Percentiles rank a stretch among this genome's conserved stretches.
Conservation (phyloP, 2,797 vertebrate genomes). For the Diplodus sargus region DNA sequence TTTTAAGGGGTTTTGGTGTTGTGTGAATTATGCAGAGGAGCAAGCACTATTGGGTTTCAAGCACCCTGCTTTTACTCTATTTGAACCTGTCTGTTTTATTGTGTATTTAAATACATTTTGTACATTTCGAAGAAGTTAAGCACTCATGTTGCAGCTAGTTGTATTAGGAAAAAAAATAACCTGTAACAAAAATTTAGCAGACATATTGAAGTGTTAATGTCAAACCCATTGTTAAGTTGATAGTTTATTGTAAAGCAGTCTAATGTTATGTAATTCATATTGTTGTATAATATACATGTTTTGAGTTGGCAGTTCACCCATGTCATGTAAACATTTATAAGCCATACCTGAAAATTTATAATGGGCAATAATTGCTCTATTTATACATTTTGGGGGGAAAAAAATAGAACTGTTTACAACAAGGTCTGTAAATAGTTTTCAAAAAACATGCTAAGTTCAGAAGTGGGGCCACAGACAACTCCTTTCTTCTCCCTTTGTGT, state of each 20-base stretch:
- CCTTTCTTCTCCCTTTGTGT: neutral
- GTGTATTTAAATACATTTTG: neutral
- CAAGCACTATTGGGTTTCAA: constrained; percentile 8
- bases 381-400: neutral
- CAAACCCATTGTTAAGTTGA: too few species aligned
- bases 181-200: neutral
- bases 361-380: neutral
- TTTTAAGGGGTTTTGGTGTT: constrained; percentile 33
- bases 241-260: neutral
- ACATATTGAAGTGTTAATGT: too few species aligned
- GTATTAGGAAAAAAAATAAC: neutral
- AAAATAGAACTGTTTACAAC: neutral
- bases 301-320: neutral
- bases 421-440: neutral
- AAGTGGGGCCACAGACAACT: neutral
- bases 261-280: neutral
- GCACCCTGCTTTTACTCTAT: neutral
- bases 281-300: neutral
- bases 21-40: neutral
- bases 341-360: neutral
- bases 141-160: neutral
- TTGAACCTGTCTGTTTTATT: constrained; percentile 29
- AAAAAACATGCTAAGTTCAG: neutral
- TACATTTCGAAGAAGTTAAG: neutral
- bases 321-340: neutral